Conservation (phyloP, 2,888 invertebrate genomes). For the Bombyx huttoni region DNA sequence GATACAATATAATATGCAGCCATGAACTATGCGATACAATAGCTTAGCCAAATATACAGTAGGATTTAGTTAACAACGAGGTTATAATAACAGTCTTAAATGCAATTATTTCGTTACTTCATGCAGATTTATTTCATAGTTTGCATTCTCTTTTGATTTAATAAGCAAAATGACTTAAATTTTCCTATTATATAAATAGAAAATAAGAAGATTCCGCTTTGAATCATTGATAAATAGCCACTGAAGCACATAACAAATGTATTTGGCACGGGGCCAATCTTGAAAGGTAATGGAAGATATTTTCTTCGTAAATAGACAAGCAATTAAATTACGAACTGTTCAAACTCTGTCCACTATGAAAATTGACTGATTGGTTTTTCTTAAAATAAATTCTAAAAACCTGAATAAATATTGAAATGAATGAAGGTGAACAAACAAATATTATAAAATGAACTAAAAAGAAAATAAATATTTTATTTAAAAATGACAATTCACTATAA, state of each 20-base stretch:
- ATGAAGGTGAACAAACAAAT: too few relatives aligned
- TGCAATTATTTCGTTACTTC: background rate
- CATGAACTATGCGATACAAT: constrained; percentile 12
- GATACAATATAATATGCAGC: constrained; percentile 9
- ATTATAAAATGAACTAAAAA: too few relatives aligned
- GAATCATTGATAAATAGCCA: background rate
- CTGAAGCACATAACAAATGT: background rate
- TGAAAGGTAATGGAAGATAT: background rate
- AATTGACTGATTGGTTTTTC: background rate
- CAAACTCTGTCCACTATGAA: background rate
- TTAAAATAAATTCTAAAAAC: background rate
- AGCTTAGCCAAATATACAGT: constrained; percentile 8
- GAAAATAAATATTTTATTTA: too few relatives aligned
- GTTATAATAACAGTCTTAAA: constrained; percentile 1
- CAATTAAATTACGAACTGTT: background rate
- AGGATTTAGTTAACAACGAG: constrained; percentile 4
- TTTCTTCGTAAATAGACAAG: background rate
- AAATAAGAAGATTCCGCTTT: background rate
- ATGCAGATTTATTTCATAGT: background rate
- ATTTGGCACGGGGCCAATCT: background rate
- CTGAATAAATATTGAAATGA: too few relatives aligned
- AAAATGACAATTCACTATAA: background rate
- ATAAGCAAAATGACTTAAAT: background rate
- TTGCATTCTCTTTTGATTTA: too few relatives aligned
- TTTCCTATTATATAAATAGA: background rate